phyloP scores from a whole-genome alignment of 92 coral and sea anemone genomes.

The Parazoanthus swiftii region DNA sequence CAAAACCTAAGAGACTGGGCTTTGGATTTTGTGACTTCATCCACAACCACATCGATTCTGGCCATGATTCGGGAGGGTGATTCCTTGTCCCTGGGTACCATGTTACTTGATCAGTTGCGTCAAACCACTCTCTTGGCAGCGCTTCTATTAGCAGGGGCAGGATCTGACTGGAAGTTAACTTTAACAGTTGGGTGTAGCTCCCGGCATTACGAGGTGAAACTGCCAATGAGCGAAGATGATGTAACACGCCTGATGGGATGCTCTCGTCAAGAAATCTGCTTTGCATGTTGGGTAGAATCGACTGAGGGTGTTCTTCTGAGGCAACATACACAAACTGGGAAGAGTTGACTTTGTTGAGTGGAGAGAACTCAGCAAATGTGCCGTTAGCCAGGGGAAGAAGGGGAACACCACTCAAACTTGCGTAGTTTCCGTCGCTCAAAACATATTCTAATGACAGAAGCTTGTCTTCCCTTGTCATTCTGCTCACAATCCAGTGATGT shows the following conservation, averaged over 20 bases:
- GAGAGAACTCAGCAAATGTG: constrained; percentile 31
- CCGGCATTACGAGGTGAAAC: background rate
- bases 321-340: constrained; percentile 41
- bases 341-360: constrained; percentile 12
- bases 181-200: constrained; percentile 27
- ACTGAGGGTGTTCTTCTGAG: constrained; percentile 35
- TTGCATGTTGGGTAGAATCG: constrained; percentile 45
- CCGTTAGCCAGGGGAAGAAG: constrained; percentile 59
- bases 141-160: constrained; percentile 3
- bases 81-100: constrained; percentile 26
- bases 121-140: constrained; percentile 50
- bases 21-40: constrained; percentile 39
- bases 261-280: constrained; percentile 47
- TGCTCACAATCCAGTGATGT: background rate
- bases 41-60: constrained; percentile 50
- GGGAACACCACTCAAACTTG: constrained; percentile 37
- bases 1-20: constrained; percentile 16
- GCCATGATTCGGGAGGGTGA: constrained; percentile 57
- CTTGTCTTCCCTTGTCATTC: constrained; percentile 36
- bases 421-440: constrained; percentile 30
- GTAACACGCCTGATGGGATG: constrained; percentile 12
- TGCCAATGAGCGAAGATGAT: constrained; percentile 39
- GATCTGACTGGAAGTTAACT: constrained; percentile 28
- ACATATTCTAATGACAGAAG: constrained; percentile 41
- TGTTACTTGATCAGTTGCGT: constrained; percentile 19